Evolutionary conservation across 2,888 invertebrate genomes (phyloP), one percentile per base, ranked within the genome.

Genomic region (Geotrupes spiniger): DNA sequence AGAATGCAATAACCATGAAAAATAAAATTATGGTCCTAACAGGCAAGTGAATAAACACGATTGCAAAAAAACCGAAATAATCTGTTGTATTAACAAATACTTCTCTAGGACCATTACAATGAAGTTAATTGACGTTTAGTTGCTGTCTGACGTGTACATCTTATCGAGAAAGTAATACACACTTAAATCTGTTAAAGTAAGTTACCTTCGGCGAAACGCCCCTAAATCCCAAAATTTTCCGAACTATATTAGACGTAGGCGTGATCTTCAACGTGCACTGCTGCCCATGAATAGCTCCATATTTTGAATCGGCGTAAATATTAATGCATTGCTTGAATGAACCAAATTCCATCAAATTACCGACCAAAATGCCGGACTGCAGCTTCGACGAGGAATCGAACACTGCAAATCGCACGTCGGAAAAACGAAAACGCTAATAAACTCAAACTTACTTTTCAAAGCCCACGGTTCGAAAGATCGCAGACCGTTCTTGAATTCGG

Each of bases 311-410:
- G 29, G 42, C 49, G 21, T 53, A 45, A 14, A 62, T 61, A 15
- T 55, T 40, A 0, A 68, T 49, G 53, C 77, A 78, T 61, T 77
- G 73, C 46, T 72, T 70, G 59, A 68, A 77, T 51, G 72, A 71
- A 6, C 78, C 77, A 17, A 74, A 61, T 49, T 75, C 72, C 11
- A 70, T 63, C 4, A 70, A 50, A 53, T 77, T 74, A 0, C 77
- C 77, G 8, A 61, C 50, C 3, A 76, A 56, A 10, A 77, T 52
- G 2, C 77, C 76, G 5, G 72, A 64, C 25, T 74, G 76, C 1
- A 75, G 53, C 59, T 76, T 77, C 2, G 76, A 74, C 2, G 74
- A 73, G 1, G 77, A 65, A 58, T 78, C 77, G 16, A 76, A 55
- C 76, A 77, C 78, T 78, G 58, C 28, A 21, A 21, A 21, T 21